These are phyloP conservation scores for Lacerta bilineata DNA, from an alignment of 2,797 vertebrate genomes.

Conservation along the genomic window DNA sequence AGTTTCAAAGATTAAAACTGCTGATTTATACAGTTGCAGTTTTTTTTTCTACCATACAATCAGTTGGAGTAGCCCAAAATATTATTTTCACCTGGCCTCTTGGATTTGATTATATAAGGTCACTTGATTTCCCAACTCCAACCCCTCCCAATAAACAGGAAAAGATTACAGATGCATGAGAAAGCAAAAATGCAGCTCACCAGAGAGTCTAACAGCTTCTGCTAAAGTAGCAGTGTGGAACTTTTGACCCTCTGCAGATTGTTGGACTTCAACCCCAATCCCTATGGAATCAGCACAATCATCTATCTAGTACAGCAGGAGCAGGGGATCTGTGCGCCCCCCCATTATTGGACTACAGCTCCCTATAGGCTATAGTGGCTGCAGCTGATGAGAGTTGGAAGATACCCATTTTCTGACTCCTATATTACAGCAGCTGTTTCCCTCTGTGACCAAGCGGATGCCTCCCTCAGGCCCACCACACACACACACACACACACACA, in stretches of 20 bases:
- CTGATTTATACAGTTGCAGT: conserved; percentile 14
- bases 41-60: conserved; percentile 17
- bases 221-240: too few relatives aligned
- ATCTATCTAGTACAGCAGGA: too few relatives aligned
- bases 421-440: neutral
- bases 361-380: too few relatives aligned
- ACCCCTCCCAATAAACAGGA: conserved; percentile 24
- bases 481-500: neutral
- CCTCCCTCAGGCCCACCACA: neutral
- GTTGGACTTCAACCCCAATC: too few relatives aligned
- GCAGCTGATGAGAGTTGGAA: too few relatives aligned
- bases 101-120: conserved; percentile 29
- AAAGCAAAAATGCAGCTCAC: neutral
- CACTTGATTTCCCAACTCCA: conserved; percentile 4
- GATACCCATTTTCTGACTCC: too few relatives aligned
- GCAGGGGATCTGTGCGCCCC: too few relatives aligned
- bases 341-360: too few relatives aligned
- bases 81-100: conserved; percentile 37
- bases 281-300: too few relatives aligned
- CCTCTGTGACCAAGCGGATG: neutral
- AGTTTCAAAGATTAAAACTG: neutral
- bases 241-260: too few relatives aligned
- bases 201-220: too few relatives aligned
- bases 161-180: neutral
- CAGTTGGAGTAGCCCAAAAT: neutral